Conservation (phyloP, 2,888 invertebrate species). For the Melanchra persicariae region DNA sequence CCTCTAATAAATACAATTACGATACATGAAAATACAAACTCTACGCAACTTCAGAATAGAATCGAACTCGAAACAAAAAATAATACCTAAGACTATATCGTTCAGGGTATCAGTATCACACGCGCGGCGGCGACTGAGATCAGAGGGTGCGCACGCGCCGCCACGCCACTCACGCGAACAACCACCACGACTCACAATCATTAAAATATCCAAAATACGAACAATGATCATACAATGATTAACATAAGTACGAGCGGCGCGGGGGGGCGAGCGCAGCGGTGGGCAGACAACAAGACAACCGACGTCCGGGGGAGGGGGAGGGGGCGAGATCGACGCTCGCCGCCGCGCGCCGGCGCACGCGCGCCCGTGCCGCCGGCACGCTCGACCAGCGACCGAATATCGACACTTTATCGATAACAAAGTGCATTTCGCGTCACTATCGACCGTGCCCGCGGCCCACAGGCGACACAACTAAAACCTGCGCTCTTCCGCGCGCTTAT, state of each 20-base stretch:
- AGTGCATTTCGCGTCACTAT: conserved; percentile 72
- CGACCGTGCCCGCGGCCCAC: conserved; percentile 56
- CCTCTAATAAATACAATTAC: conserved; percentile 89
- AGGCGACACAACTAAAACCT: conserved; percentile 69
- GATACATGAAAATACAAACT: conserved; percentile 87
- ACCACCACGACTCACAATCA: conserved; percentile 74
- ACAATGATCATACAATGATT: conserved; percentile 81
- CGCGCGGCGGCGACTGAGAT: conserved; percentile 89
- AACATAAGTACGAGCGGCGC: conserved; percentile 82
- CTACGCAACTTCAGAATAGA: conserved; percentile 89
- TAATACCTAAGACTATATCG: conserved; percentile 88
- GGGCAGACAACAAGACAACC: conserved; percentile 71
- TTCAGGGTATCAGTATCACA: conserved; percentile 87
- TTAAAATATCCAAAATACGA: conserved; percentile 80
- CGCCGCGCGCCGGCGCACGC: conserved; percentile 74
- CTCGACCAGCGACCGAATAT: conserved; percentile 62
- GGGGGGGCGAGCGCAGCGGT: conserved; percentile 80
- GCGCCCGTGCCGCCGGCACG: conserved; percentile 61
- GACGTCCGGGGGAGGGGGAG: conserved; percentile 61
- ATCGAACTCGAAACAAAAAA: conserved; percentile 89
- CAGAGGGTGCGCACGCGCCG: conserved; percentile 83
- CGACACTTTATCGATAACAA: conserved; percentile 74
- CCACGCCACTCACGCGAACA: conserved; percentile 80
- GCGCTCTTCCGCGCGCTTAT: conserved; percentile 81
- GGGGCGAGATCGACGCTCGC: conserved; percentile 77